These are phyloP conservation scores for Druceiella hillmani DNA, from an alignment of 2,888 invertebrate genomes.

Conservation along the genomic window DNA sequence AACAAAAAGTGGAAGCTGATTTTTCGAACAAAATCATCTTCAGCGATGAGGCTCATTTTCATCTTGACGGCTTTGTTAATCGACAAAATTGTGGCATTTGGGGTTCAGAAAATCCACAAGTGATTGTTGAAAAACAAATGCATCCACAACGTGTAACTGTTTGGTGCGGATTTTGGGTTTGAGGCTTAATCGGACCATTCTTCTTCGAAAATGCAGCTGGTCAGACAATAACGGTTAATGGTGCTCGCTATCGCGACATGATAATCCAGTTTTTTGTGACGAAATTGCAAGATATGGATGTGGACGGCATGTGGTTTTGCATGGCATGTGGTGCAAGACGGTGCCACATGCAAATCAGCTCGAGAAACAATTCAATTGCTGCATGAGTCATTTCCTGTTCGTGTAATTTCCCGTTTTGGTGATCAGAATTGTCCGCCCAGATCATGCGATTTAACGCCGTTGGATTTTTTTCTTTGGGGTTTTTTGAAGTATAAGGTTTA, in stretches of 20 bases:
- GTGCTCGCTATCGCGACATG: slow-evolving; percentile 2
- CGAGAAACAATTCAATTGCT: slow-evolving; percentile 7
- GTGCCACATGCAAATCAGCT: neutral
- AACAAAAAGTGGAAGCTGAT: too few relatives aligned
- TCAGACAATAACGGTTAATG: slow-evolving; percentile 5
- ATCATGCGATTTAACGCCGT: slow-evolving; percentile 8
- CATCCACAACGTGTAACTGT: neutral
- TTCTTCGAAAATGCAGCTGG: slow-evolving; percentile 3
- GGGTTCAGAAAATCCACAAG: too few relatives aligned
- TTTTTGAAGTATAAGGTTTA: too few relatives aligned
- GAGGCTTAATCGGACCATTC: neutral
- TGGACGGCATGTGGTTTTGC: slow-evolving; percentile 4
- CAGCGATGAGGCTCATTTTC: too few relatives aligned
- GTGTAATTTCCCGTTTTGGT: slow-evolving; percentile 8
- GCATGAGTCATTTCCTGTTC: slow-evolving; percentile 2
- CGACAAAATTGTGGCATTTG: too few relatives aligned
- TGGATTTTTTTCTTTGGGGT: slow-evolving; percentile 6
- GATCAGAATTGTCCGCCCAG: slow-evolving; percentile 8
- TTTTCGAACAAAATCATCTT: too few relatives aligned
- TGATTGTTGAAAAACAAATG: neutral
- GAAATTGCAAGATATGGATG: slow-evolving; percentile 6
- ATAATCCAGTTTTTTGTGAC: slow-evolving; percentile 1
- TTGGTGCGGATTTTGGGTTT: neutral
- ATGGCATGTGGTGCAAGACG: too few relatives aligned
- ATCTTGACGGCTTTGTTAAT: too few relatives aligned